Evolutionary conservation across 2,797 vertebrate genomes (phyloP).

Genomic region (Syndactyla subalaris): DNA sequence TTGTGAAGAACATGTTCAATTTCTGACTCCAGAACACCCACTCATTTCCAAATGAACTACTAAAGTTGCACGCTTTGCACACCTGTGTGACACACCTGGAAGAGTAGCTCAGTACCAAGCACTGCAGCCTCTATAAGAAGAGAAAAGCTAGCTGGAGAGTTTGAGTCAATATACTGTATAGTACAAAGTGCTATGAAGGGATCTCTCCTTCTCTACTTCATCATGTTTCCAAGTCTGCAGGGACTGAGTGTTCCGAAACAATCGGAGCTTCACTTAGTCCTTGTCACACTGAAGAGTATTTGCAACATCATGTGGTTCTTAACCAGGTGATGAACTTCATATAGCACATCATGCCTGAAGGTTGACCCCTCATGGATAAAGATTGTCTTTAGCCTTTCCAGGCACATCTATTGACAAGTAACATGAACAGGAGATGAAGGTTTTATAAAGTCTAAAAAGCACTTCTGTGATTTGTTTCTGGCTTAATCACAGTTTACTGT

Average conservation of each 20-base stretch:
- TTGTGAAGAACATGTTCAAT: not conserved
- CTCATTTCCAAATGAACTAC: not conserved
- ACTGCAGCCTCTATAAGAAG: not conserved
- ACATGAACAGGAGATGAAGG: not conserved
- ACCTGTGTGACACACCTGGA: rapidly evolving
- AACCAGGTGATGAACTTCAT: not conserved
- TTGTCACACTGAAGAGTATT: not conserved
- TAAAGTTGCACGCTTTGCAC: not conserved
- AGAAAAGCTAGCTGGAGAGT: not conserved
- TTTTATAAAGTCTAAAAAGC: not conserved
- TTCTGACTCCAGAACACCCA: not conserved
- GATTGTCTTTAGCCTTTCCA: not conserved
- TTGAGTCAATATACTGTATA: not conserved
- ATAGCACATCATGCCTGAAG: not conserved
- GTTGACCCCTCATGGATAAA: not conserved
- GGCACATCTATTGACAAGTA: not conserved
- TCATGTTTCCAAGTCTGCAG: not conserved
- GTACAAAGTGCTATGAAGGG: not conserved
- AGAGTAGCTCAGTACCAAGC: not conserved
- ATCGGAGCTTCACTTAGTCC: not conserved
- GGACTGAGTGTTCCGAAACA: not conserved
- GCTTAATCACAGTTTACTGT: not conserved
- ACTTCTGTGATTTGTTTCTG: not conserved
- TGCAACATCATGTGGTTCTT: not conserved
- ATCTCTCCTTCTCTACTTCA: not conserved